Evolutionary conservation across 2,888 invertebrate genomes (phyloP), one percentile per base, ranked within the genome.

Genomic region (Ennomos erosarius): DNA sequence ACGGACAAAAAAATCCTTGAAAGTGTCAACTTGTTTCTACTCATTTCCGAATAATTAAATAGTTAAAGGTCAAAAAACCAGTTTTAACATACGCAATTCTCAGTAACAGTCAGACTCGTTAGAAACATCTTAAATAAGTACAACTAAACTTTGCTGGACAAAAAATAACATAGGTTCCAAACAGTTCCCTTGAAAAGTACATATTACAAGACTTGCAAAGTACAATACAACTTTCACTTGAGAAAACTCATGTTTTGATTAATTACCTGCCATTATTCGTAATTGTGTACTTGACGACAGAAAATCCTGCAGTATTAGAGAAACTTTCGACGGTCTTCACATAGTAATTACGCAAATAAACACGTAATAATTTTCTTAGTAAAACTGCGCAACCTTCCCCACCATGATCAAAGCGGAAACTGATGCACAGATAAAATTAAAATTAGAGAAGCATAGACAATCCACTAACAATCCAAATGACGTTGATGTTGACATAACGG

Each of bases 171-270:
- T 26, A 26, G 6, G 6, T 26, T 26, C 26, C 37, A 4, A 33
- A 39, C 11, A n/a, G 36, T 16, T 43, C n/a, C 43, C 51, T 51
- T 51, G 51, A 38, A 11, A 35, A 13, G 35, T 47, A 6, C 33
- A 47, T n/a, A n/a, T n/a, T n/a, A n/a, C n/a, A n/a, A 12, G 33
- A 49, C 59, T 56, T 49, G 39, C 4, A 0, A 37, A 34, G 34
- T 39, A 39, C 36, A 6, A 50, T 34, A 8, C 36, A 59, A 89
- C 89, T 89, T 89, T 89, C 89, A 87, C 90, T 77, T 71, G 0
- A n/a, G 12, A 67, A 68, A 75, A 67, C 62, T 65, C 11, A 48
- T 48, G 53, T 60, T 66, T 61, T 46, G 63, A 66, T 36, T 39
- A 42, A 61, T 71, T 80, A 89, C 90, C 88, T 87, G 85, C 71